Evolutionary conservation across 2,888 invertebrate species (phyloP), one percentile per base, ranked within the genome.

Genomic region (Laspeyria flexula): DNA sequence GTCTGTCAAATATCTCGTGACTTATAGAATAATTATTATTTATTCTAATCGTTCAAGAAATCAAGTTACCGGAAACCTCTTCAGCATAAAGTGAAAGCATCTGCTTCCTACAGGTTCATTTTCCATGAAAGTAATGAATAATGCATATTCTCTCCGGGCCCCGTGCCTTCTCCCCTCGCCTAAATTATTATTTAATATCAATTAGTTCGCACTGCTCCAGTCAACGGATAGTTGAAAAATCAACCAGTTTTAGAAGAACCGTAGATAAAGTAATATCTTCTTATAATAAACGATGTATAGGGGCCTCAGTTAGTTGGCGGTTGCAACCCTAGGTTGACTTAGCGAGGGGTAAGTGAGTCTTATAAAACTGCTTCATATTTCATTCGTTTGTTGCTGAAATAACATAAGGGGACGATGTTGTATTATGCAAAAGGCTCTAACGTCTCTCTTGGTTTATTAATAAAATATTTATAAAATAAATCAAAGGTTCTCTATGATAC

Each of bases 161-260:
- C 59, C 52, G 66, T 65, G 64, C 60, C 50, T 49, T 65, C 65
- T 75, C 78, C 79, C 83, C 75, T 68, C 53, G 31, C 52, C 61
- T 60, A 71, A 71, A 76, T 81, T 71, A 76, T 79, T 83, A 81
- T 85, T 83, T 79, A 79, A 82, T 82, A 83, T 83, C 82, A 85
- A 85, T 85, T 82, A 83, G 70, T 64, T 71, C 59, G 56, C 64
- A 59, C 65, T 51, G 62, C 65, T 55, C 51, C 55, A 57, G 54
- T 46, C 63, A 60, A 55, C 55, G 52, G 60, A 58, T 54, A 62
- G 64, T 60, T 56, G 49, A 61, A 60, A 47, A 65, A 66, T 66
- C 50, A 47, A 48, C 77, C 73, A 75, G 40, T 53, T 43, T 54
- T 47, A 10, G 21, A 30, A 57, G 70, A 71, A 10, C 53, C 67